These are phyloP conservation scores for Numenius phaeopus DNA, from an alignment of 2,797 vertebrate species.

Conservation along the genomic window DNA sequence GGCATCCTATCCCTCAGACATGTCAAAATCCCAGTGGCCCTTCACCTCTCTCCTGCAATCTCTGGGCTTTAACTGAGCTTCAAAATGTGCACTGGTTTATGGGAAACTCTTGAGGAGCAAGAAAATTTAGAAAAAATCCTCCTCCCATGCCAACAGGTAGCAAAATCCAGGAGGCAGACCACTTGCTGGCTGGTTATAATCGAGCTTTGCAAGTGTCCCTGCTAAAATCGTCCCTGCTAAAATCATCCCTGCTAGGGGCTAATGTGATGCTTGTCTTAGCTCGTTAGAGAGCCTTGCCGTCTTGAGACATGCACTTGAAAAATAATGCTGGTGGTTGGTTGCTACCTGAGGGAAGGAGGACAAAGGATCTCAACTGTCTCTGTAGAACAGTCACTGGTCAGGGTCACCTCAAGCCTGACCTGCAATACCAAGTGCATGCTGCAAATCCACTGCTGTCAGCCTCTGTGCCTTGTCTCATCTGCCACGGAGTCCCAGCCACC, in stretches of 20 bases:
- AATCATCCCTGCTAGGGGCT: constrained; percentile 21
- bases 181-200: not conserved
- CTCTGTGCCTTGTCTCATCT: not conserved
- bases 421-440: constrained; percentile 20
- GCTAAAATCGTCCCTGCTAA: constrained; percentile 44
- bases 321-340: not conserved
- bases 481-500: not conserved
- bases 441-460: not conserved
- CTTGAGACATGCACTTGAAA: constrained; percentile 35
- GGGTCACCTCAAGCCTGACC: not conserved
- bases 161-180: constrained; percentile 15
- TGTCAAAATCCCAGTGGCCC: not conserved
- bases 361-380: not conserved
- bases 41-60: not conserved
- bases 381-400: not conserved
- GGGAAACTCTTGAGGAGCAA: not conserved
- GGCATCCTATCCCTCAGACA: not conserved
- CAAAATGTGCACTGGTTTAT: not conserved
- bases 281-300: constrained; percentile 54
- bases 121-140: not conserved
- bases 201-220: not conserved
- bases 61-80: not conserved
- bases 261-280: constrained; percentile 53
- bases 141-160: not conserved
- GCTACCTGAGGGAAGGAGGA: constrained; percentile 33